These are phyloP conservation scores for Epizoanthus scotinus DNA, from an alignment of 92 coral and sea anemone genomes.

Conservation along the genomic window DNA sequence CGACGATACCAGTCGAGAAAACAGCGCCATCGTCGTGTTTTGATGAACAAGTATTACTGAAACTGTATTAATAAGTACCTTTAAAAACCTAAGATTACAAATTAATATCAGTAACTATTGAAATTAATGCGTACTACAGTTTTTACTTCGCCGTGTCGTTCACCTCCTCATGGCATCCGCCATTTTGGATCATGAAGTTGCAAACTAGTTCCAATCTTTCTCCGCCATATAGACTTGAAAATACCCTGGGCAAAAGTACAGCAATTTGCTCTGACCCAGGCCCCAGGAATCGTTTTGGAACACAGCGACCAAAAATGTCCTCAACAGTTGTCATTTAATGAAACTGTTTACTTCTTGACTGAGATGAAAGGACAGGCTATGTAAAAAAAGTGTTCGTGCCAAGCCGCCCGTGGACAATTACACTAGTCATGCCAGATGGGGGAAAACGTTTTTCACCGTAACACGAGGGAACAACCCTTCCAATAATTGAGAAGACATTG, in stretches of 20 bases:
- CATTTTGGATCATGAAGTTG: slow-evolving; percentile 1
- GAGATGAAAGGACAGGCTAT: too few species aligned
- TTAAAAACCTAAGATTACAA: not conserved
- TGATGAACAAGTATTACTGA: not conserved
- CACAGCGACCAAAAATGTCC: too few species aligned
- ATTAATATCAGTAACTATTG: not conserved
- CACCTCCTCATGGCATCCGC: slow-evolving; percentile 9
- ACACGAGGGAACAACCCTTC: too few species aligned
- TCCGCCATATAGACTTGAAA: not conserved
- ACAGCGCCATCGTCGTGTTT: not conserved
- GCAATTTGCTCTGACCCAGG: too few species aligned
- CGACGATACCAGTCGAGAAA: not conserved
- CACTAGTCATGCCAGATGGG: too few species aligned
- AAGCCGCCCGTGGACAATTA: too few species aligned
- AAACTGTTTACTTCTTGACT: too few species aligned
- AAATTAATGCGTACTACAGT: not conserved
- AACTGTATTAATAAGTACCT: not conserved
- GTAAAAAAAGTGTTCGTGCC: too few species aligned
- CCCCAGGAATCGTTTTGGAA: too few species aligned
- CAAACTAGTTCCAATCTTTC: slow-evolving; percentile 14
- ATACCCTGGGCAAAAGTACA: not conserved
- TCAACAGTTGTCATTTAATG: too few species aligned
- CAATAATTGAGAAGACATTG: too few species aligned
- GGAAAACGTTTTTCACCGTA: too few species aligned
- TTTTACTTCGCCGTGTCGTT: not conserved